phyloP scores from a whole-genome alignment of 2,888 invertebrate species.

The Drosophila diplacantha region DNA sequence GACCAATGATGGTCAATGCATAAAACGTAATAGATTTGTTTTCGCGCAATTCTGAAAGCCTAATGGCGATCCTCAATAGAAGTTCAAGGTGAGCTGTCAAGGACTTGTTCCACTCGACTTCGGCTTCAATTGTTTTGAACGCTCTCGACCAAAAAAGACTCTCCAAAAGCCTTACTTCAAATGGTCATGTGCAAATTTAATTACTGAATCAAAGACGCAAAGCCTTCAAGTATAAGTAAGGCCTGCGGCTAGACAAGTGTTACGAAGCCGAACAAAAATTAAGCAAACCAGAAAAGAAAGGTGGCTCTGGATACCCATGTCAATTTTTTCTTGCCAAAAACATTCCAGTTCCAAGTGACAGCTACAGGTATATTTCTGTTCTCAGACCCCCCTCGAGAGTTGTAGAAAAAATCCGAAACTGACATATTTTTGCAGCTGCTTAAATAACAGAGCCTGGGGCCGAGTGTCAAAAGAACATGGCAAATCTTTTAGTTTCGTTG shows the following conservation, averaged over 20 bases:
- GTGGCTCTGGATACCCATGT: conserved; percentile 22
- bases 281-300: conserved; percentile 26
- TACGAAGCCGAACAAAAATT: neutral
- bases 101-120: conserved; percentile 54
- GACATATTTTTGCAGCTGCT: conserved; percentile 21
- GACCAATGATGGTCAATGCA: conserved; percentile 10
- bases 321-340: conserved; percentile 11
- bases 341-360: conserved; percentile 17
- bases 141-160: conserved; percentile 28
- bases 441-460: conserved; percentile 17
- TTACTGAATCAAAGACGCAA: conserved; percentile 54
- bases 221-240: conserved; percentile 23
- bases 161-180: conserved; percentile 37
- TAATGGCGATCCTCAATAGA: conserved; percentile 24
- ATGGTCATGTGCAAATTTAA: conserved; percentile 54
- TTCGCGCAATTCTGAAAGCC: conserved; percentile 19
- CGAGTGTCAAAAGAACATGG: conserved; percentile 13
- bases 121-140: conserved; percentile 44
- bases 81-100: conserved; percentile 42
- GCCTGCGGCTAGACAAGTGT: conserved; percentile 27
- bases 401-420: conserved; percentile 12
- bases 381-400: conserved; percentile 3
- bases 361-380: conserved; percentile 7
- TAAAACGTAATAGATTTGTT: conserved; percentile 13
- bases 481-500: conserved; percentile 25